These are phyloP conservation scores for Paraplagusia blochii DNA, from an alignment of 2,113 vertebrate genomes.

Conservation along the genomic window DNA sequence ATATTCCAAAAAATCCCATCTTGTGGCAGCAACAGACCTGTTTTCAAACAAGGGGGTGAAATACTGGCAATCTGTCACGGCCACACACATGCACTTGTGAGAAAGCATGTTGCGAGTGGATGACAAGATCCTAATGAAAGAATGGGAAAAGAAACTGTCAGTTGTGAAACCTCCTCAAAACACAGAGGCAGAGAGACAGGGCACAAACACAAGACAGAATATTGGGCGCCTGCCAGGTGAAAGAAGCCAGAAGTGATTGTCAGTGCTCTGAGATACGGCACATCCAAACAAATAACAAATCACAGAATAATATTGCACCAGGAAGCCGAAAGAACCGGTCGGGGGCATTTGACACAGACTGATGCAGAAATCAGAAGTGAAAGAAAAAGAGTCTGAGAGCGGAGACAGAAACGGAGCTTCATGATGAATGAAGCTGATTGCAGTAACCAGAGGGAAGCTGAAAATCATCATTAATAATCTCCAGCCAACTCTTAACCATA, in stretches of 20 bases:
- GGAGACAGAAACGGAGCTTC: conserved; percentile 8
- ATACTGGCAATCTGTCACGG: no score
- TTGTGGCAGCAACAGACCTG: no score
- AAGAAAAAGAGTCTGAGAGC: conserved; percentile 24
- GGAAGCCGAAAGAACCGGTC: conserved; percentile 21
- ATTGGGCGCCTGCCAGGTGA: conserved; percentile 45
- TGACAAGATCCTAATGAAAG: conserved; percentile 33
- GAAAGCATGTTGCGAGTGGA: conserved; percentile 22
- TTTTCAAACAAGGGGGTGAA: no score
- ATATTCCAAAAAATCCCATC: no score
- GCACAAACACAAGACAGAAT: conserved; percentile 21
- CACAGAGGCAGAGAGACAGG: conserved; percentile 13
- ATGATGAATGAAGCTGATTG: conserved; percentile 41
- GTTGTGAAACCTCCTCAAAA: conserved; percentile 34
- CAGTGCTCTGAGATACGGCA: conserved; percentile 45
- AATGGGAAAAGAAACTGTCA: conserved; percentile 39
- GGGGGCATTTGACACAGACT: conserved; percentile 26
- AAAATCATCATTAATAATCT: conserved; percentile 52
- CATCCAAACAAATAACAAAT: conserved; percentile 42
- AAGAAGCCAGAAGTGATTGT: conserved; percentile 44
- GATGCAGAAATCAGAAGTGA: conserved; percentile 42
- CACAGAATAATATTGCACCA: conserved; percentile 19
- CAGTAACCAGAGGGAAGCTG: conserved; percentile 24
- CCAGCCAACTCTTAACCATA: conserved; percentile 29
- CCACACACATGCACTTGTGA: conserved; percentile 26